Evolutionary conservation across 1,140 invertebrate genomes (phyloP).

Genomic region (Gyrodactylus bullatarudis): DNA sequence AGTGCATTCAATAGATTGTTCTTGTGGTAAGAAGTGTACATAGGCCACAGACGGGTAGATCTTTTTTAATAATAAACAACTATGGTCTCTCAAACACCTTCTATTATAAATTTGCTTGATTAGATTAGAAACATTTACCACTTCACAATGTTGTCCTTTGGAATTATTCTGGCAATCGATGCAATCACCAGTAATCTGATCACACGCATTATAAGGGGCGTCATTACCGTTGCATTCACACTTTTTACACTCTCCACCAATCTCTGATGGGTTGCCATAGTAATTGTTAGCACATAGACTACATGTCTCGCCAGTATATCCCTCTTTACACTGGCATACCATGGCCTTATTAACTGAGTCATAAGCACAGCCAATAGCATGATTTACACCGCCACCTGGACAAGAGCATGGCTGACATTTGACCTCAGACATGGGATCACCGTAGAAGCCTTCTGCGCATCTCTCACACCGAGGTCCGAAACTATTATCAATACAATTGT

Average conservation of each 20-base stretch:
- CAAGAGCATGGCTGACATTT: constrained; percentile 63
- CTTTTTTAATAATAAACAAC: no score
- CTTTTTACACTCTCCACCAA: constrained; percentile 41
- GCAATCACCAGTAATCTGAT: constrained; percentile 54
- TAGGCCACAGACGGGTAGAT: no score
- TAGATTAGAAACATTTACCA: no score
- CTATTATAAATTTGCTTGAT: no score
- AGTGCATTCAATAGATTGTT: no score
- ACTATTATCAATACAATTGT: constrained; percentile 64
- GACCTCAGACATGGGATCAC: constrained; percentile 52
- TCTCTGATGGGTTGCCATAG: constrained; percentile 27
- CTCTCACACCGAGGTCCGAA: constrained; percentile 67
- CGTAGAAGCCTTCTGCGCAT: constrained; percentile 67
- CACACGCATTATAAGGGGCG: constrained; percentile 29
- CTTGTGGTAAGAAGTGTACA: no score
- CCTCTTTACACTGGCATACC: neutral
- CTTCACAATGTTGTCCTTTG: constrained; percentile 39
- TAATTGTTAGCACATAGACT: constrained; percentile 41
- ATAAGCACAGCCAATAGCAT: neutral
- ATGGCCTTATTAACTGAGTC: neutral
- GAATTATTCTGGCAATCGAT: constrained; percentile 74
- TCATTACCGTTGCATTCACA: constrained; percentile 28
- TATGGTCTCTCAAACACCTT: no score
- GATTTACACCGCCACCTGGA: constrained; percentile 38
- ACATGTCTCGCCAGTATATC: neutral